Base-by-base conservation (phyloP, 2,797 vertebrate genomes). In the Pempheris klunzingeri region DNA sequence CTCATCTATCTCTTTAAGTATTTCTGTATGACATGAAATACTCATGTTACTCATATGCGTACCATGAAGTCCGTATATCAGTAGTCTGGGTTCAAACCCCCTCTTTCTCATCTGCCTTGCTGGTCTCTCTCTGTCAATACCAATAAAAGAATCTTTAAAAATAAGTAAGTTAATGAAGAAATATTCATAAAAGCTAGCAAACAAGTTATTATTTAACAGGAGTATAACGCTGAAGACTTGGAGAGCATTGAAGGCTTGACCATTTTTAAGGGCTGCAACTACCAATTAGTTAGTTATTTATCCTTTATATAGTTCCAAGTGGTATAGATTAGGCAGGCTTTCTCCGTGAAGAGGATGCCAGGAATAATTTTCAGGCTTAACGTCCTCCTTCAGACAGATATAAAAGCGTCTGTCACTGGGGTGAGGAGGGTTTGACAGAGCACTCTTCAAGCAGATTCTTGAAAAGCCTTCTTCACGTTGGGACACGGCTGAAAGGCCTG, bases 401-500 rank as follows among this genome's bases (percentile, higher is more conserved):
- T 10, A 59, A 46, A 46, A 55, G 64, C 49, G 58, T 57, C 81
- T 61, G 62, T 70, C 66, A 38, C 57, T 44, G 46, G 36, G 55
- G 62, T n/a, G 28, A 53, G 77, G 44, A 41, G 62, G 17, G 17
- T 71, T 32, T 58, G 77, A 72, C 17, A 22, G 76, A 87, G 43
- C 75, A 39, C 41, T 78, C 65, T 62, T 12, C 18, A 71, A 66
- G 52, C 70, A 81, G 57, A 91, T 90, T 88, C 77, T 85, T 87
- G 49, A 82, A 81, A 32, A 74, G 69, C 60, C 59, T 79, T 60
- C 20, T 88, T 92, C 88, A 90, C 76, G 87, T 90, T 86, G 66
- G 84, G 88, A 91, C 90, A 92, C 18, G 83, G 84, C 74, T 77
- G 3, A 24, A 44, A 76, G 76, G 72, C 78, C 67, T 36, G 61